A percentile compares a stretch with the other conserved stretches of the same genome.
Conservation (phyloP, 2,888 invertebrate genomes). For the Timema podura region DNA sequence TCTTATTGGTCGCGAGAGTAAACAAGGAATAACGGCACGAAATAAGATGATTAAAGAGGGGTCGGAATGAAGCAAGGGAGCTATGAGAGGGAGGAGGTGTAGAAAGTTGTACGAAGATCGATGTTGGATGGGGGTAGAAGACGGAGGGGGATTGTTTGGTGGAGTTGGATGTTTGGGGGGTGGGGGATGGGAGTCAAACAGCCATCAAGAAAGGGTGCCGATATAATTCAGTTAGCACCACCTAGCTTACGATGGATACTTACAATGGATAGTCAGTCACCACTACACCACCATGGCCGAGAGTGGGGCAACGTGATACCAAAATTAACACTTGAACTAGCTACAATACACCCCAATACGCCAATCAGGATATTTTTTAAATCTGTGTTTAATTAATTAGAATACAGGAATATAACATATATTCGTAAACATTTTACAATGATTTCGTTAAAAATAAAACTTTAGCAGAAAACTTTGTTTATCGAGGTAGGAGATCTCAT, state of each 20-base stretch:
- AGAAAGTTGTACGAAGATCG: constrained; percentile 8
- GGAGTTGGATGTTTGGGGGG: neutral
- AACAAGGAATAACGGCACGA: constrained; percentile 17
- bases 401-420: too few relatives aligned
- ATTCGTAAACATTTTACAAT: too few relatives aligned
- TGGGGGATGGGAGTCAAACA: neutral
- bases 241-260: neutral
- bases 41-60: constrained; percentile 17
- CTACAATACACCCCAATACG: too few relatives aligned
- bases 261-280: neutral
- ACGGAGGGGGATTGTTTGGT: neutral
- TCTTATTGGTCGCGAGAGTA: constrained; percentile 16
- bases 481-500: too few relatives aligned
- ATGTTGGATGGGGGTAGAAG: neutral
- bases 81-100: neutral
- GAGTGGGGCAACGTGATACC: too few relatives aligned
- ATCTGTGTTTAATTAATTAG: too few relatives aligned
- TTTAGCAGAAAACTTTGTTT: too few relatives aligned
- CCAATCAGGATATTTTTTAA: too few relatives aligned
- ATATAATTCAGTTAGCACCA: constrained; percentile 21
- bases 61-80: constrained; percentile 1
- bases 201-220: constrained; percentile 6
- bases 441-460: too few relatives aligned
- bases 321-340: too few relatives aligned
- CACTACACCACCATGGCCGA: too few relatives aligned